Base-by-base conservation (phyloP, 2,888 invertebrate species). In the Odontomyia ornata region DNA sequence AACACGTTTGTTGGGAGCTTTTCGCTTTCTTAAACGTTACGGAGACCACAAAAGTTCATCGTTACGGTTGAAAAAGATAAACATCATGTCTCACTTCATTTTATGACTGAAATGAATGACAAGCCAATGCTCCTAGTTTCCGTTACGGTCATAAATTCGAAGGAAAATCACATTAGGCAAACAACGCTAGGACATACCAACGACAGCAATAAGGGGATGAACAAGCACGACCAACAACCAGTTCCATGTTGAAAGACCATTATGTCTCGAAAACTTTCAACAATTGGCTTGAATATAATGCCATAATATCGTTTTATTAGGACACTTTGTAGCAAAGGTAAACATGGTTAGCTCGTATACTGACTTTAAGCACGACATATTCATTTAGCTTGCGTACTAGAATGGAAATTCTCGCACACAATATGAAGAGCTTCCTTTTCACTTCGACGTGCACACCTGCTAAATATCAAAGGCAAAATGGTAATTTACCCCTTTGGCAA, bases 241-340 rank as follows among this genome's bases (percentile, higher is more conserved):
- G 73, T 76, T 76, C 76, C 78, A 67, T 78, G 78, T 78, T 72
- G 71, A 75, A 57, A 65, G 43, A 60, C 78, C 76, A 78, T 78
- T 78, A 78, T 56, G 72, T 60, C 65, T 73, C 76, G 60, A 78
- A 73, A 78, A 76, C 78, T 78, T 78, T 76, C 73, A 76, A 76
- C 78, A 76, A 78, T 78, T 78, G 76, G 76, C 76, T 76, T 72
- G 62, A 69, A 65, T 76, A 78, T 76, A 78, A 78, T 78, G 78
- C 71, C 36, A 43, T 76, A 78, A 78, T 78, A 76, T 78, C 73
- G 76, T 72, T 78, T 73, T 78, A 76, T 78, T 78, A 78, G 73
- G 78, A 78, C 76, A 78, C 78, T 78, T 76, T 72, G 72, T 43
- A 64, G 72, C 76, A 73, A 76, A 78, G 60, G 78, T 76, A 78